Base-by-base conservation (phyloP, 2,888 invertebrate genomes). In the Polymixis lichenea region DNA sequence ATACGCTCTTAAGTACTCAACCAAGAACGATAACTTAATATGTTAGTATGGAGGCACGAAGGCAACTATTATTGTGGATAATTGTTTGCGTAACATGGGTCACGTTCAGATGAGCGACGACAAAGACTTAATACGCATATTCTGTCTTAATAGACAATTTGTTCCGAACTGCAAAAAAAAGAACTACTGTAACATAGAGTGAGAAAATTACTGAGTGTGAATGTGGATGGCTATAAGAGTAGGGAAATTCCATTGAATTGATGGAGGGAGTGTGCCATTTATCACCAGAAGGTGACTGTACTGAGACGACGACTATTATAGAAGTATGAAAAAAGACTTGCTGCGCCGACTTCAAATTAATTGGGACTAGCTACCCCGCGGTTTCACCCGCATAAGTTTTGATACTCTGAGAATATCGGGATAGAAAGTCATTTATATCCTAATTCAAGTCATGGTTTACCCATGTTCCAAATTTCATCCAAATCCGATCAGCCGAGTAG, bases 81-180 rank as follows among this genome's bases (percentile, higher is more conserved):
- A 76, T 69, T 78, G 76, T 78, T 70, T 38, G 53, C 43, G 32
- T 61, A 25, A 78, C 76, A 60, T 17, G 78, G 78, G 76, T 78
- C 46, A 69, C 46, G 60, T 25, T 32, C 3, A 38, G 28, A 77
- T 78, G 46, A 77, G 70, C 49, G 32, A n/a, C 25, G 53, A 49
- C 76, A 78, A 55, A 70, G 60, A 38, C 78, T 49, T 49, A 46
- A 19, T 5, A 43, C 28, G 32, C 38, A 56, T 22, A 68, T 67
- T 58, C 5, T 19, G 28, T 28, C n/a, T 51, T 58, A 28, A 76
- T 68, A 53, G 43, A 51, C n/a, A 51, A 67, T 28, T 8, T 68
- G 13, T 46, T 32, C 11, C n/a, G n/a, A n/a, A n/a, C n/a, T n/a
- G n/a, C n/a, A n/a, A n/a, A n/a, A n/a, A n/a, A n/a, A n/a, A n/a